A percentile compares a stretch with the other conserved stretches of the same genome.
Conservation (phyloP, 2,888 invertebrate species). For the Limnephilus auricula region DNA sequence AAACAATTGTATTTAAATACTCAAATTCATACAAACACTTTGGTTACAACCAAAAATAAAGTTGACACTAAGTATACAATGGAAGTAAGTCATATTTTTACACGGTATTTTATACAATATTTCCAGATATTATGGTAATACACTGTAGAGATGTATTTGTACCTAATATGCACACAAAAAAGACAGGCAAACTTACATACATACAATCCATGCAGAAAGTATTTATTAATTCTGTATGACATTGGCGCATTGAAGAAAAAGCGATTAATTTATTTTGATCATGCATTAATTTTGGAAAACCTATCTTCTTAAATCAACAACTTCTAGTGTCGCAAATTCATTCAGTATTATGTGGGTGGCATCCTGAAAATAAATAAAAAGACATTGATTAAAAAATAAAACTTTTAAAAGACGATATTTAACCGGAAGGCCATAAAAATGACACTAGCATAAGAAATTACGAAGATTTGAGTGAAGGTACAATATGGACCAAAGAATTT, state of each 20-base stretch:
- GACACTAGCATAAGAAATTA: no score
- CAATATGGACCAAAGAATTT: no score
- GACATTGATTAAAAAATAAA: background rate
- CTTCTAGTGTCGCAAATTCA: constrained; percentile 80
- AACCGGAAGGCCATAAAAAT: no score
- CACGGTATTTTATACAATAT: background rate
- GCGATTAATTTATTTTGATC: constrained; percentile 16
- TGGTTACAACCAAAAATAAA: background rate
- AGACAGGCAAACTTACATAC: background rate
- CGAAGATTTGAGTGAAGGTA: no score
- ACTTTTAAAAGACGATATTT: background rate
- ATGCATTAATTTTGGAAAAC: constrained; percentile 4
- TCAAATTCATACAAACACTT: background rate
- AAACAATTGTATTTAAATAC: background rate
- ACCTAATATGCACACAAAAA: background rate
- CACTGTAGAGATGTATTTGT: background rate
- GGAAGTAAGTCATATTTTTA: background rate
- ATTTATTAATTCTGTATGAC: no score
- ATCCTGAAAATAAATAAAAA: constrained; percentile 76
- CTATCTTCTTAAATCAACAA: constrained; percentile 80
- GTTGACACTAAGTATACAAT: background rate
- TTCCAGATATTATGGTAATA: background rate
- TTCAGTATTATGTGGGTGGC: constrained; percentile 85
- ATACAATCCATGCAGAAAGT: no score
- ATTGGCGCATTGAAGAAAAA: background rate